These are phyloP conservation scores for Tryphoninae sp. DNA, from an alignment of 2,888 invertebrate genomes.

Conservation along the genomic window DNA sequence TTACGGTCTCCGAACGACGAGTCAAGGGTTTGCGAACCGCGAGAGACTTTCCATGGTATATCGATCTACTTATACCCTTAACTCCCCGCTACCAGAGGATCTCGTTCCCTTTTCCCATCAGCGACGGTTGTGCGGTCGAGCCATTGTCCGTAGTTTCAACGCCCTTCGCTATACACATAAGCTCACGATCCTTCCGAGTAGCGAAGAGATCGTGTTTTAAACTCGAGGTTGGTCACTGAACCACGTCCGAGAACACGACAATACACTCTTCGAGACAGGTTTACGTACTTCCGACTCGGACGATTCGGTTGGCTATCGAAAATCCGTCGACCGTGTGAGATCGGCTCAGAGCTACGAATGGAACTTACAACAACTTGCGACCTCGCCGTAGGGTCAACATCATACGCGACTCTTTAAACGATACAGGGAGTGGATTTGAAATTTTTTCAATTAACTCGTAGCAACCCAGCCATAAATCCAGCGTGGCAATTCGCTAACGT, in stretches of 20 bases:
- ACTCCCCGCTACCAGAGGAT: slow-evolving; percentile 62
- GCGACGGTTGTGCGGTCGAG: slow-evolving; percentile 29
- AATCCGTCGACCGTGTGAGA: slow-evolving; percentile 40
- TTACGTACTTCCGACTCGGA: slow-evolving; percentile 58
- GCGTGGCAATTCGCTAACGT: background rate
- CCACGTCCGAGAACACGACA: slow-evolving; percentile 74
- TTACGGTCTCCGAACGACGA: slow-evolving; percentile 57
- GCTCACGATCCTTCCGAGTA: slow-evolving; percentile 29
- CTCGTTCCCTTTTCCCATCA: slow-evolving; percentile 44
- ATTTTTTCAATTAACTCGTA: slow-evolving; percentile 8
- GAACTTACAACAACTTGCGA: too few species aligned
- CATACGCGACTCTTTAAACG: background rate
- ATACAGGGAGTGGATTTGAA: background rate
- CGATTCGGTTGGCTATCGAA: slow-evolving; percentile 38
- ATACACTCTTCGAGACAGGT: slow-evolving; percentile 74
- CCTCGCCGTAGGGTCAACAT: too few species aligned
- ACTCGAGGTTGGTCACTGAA: slow-evolving; percentile 75
- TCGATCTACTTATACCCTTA: slow-evolving; percentile 51
- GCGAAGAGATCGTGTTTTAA: slow-evolving; percentile 69
- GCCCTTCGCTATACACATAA: slow-evolving; percentile 28
- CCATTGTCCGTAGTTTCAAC: slow-evolving; percentile 1
- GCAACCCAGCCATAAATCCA: background rate
- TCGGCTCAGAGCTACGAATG: slow-evolving; percentile 21
- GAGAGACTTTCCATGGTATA: slow-evolving; percentile 46
- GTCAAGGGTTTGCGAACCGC: slow-evolving; percentile 55